phyloP scores from a whole-genome alignment of 2,113 vertebrate species.

The Chaetops frenatus region DNA sequence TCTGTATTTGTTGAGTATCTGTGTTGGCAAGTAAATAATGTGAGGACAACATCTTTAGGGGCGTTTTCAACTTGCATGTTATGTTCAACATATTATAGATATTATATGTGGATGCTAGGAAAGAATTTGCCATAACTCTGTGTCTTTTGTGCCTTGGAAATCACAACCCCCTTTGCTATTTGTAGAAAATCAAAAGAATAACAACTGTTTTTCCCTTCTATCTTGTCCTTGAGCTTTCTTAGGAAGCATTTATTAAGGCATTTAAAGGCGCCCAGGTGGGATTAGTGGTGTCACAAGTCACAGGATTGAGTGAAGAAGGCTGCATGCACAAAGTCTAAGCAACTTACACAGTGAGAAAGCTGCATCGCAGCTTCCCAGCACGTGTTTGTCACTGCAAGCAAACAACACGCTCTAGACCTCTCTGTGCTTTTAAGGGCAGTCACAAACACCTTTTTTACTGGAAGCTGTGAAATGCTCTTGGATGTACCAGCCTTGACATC shows the following conservation, averaged over 20 bases:
- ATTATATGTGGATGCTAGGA: neutral
- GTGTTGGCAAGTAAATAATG: neutral
- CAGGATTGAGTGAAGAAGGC: neutral
- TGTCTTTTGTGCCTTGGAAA: neutral
- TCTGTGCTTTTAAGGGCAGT: neutral
- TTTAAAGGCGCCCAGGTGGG: neutral
- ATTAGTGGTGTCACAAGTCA: neutral
- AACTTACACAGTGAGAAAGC: neutral
- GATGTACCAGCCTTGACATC: neutral
- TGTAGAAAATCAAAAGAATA: neutral
- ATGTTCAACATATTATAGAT: neutral
- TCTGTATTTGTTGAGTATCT: neutral
- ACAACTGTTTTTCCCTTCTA: neutral
- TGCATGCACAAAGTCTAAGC: neutral
- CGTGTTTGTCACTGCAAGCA: neutral
- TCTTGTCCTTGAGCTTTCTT: neutral
- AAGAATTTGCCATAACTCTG: neutral
- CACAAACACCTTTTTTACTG: neutral
- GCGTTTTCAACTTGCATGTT: neutral
- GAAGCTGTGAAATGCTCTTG: neutral
- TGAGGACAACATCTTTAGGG: neutral
- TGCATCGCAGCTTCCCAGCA: neutral
- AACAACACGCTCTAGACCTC: accelerated
- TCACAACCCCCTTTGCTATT: neutral
- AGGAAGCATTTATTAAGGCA: neutral